phyloP scores from a whole-genome alignment of 2,888 invertebrate genomes.

The Lasioglossum lativentre region DNA sequence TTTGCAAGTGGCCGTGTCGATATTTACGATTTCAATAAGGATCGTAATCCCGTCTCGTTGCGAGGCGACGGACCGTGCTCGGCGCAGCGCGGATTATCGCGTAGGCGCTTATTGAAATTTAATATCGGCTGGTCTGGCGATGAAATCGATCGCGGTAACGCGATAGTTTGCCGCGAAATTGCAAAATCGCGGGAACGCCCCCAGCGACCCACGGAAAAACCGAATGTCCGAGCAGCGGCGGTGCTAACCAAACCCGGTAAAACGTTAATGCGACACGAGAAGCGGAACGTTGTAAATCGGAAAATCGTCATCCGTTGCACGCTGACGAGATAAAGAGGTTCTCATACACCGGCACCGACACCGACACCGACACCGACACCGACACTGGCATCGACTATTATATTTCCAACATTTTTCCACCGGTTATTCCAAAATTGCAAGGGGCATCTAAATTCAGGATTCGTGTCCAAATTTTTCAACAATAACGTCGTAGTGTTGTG shows the following conservation, averaged over 20 bases:
- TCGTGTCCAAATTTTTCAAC: no score
- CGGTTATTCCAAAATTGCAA: not conserved
- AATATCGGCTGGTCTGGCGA: slow-evolving; percentile 60
- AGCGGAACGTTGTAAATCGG: slow-evolving; percentile 16
- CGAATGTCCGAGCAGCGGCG: slow-evolving; percentile 11
- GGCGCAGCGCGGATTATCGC: slow-evolving; percentile 52
- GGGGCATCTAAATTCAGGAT: not conserved
- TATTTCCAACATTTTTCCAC: not conserved
- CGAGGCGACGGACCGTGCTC: slow-evolving; percentile 38
- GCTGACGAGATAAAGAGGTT: slow-evolving; percentile 5
- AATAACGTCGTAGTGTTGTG: no score
- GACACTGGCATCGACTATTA: not conserved
- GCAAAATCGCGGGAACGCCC: slow-evolving; percentile 43
- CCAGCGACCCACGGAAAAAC: slow-evolving; percentile 18
- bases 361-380: not conserved
- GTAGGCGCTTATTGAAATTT: slow-evolving; percentile 68
- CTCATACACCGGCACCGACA: not conserved
- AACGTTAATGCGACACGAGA: slow-evolving; percentile 31
- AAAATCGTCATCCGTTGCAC: slow-evolving; percentile 28
- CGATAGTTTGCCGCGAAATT: slow-evolving; percentile 62
- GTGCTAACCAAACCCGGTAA: slow-evolving; percentile 13
- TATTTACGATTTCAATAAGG: slow-evolving; percentile 68
- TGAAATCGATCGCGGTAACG: slow-evolving; percentile 66
- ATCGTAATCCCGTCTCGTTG: slow-evolving; percentile 55
- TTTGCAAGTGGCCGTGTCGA: slow-evolving; percentile 43